Conservation (phyloP, 2,113 vertebrate species). For the Rhegmatorhina hoffmannsi region DNA sequence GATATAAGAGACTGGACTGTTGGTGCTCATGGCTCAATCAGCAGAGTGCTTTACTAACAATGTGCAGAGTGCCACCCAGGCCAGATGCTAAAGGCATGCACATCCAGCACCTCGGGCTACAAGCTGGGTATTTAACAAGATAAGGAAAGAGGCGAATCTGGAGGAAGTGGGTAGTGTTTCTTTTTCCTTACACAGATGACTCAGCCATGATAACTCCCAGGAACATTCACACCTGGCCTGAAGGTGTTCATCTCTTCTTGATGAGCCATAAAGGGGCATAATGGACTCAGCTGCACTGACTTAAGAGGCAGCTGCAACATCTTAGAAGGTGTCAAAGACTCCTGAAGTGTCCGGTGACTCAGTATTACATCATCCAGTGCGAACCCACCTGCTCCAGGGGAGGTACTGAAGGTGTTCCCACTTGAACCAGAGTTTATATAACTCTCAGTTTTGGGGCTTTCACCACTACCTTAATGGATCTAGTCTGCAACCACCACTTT, state of each 20-base stretch:
- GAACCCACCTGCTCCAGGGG: background rate
- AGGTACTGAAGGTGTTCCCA: background rate
- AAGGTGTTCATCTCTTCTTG: background rate
- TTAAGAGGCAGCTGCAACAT: background rate
- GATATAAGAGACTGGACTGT: background rate
- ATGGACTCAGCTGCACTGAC: background rate
- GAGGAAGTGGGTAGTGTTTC: background rate
- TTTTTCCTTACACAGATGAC: background rate
- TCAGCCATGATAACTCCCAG: background rate
- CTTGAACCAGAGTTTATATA: background rate
- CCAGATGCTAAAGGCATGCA: background rate
- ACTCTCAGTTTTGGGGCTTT: background rate
- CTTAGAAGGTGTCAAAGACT: background rate
- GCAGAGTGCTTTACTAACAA: background rate
- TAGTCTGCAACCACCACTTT: background rate
- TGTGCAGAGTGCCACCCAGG: background rate
- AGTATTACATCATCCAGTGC: background rate
- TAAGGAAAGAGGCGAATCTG: background rate
- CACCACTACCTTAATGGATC: background rate
- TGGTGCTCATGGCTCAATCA: background rate
- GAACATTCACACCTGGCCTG: background rate
- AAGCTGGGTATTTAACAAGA: background rate
- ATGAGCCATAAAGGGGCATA: background rate
- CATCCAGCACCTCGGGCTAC: background rate
- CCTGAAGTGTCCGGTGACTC: background rate